Conservation (phyloP, 1,140 invertebrate species). For the Rhynchophorus ferrugineus region DNA sequence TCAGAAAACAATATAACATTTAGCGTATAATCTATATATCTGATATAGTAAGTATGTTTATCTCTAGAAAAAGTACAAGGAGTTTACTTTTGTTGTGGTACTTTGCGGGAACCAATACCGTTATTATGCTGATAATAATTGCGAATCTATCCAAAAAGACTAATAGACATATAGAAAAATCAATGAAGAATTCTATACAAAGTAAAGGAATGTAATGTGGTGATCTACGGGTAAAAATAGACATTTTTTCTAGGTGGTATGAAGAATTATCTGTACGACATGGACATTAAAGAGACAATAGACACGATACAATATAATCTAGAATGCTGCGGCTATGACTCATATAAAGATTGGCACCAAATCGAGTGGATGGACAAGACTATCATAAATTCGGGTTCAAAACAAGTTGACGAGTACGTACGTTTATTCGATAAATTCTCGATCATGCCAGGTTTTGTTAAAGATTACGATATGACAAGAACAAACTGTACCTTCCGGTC, state of each 20-base stretch:
- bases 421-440: neutral
- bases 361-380: slow-evolving; percentile 37
- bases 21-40: neutral
- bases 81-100: slow-evolving; percentile 33
- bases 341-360: slow-evolving; percentile 38
- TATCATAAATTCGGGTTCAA: slow-evolving; percentile 33
- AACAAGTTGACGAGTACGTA: slow-evolving; percentile 35
- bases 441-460: neutral
- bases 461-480: slow-evolving; percentile 13
- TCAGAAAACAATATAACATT: slow-evolving; percentile 1
- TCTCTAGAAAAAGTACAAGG: slow-evolving; percentile 36
- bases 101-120: slow-evolving; percentile 28
- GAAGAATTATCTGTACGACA: slow-evolving; percentile 38
- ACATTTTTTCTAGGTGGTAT: slow-evolving; percentile 29
- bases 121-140: slow-evolving; percentile 32
- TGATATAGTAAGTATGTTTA: neutral
- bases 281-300: slow-evolving; percentile 37
- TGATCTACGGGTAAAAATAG: neutral
- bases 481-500: slow-evolving; percentile 19
- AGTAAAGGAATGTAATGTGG: no score
- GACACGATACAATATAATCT: slow-evolving; percentile 37
- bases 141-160: slow-evolving; percentile 28
- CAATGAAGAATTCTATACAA: slow-evolving; percentile 34
- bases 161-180: slow-evolving; percentile 35
- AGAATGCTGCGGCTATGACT: slow-evolving; percentile 39